phyloP scores from a whole-genome alignment of 2,888 invertebrate genomes.

The Liodrosophila aerea region DNA sequence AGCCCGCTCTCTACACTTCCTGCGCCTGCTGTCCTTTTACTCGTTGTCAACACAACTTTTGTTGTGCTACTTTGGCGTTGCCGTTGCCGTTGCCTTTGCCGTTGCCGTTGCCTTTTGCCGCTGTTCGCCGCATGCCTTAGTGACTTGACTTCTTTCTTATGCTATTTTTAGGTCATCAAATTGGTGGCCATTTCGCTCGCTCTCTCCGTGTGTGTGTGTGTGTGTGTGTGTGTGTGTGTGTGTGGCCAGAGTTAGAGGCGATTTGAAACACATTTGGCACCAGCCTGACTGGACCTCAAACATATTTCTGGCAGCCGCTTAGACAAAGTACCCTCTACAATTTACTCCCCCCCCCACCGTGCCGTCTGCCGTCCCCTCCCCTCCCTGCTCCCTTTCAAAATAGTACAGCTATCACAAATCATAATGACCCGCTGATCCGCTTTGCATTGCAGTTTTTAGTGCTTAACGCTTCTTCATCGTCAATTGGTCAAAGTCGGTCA shows the following conservation, averaged over 20 bases:
- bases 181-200: conserved; percentile 54
- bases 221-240: no score
- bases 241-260: conserved; percentile 17
- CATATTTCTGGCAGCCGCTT: conserved; percentile 26
- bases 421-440: conserved; percentile 72
- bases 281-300: conserved; percentile 59
- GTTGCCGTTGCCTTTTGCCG: conserved; percentile 20
- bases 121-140: conserved; percentile 58
- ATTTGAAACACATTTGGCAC: conserved; percentile 59
- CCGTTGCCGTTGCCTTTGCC: conserved; percentile 15
- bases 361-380: neutral
- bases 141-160: conserved; percentile 67
- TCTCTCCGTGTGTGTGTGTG: no score
- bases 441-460: conserved; percentile 45
- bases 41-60: conserved; percentile 77
- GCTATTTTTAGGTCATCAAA: conserved; percentile 77
- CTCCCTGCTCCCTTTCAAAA: conserved; percentile 50
- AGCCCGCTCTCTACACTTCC: neutral
- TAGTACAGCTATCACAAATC: conserved; percentile 73
- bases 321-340: conserved; percentile 6
- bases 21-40: conserved; percentile 21
- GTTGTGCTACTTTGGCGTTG: conserved; percentile 68
- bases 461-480: conserved; percentile 7
- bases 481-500: conserved; percentile 42
- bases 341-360: conserved; percentile 5